Conservation (phyloP, 2,888 invertebrate genomes). For the Azorinus chamasolen region DNA sequence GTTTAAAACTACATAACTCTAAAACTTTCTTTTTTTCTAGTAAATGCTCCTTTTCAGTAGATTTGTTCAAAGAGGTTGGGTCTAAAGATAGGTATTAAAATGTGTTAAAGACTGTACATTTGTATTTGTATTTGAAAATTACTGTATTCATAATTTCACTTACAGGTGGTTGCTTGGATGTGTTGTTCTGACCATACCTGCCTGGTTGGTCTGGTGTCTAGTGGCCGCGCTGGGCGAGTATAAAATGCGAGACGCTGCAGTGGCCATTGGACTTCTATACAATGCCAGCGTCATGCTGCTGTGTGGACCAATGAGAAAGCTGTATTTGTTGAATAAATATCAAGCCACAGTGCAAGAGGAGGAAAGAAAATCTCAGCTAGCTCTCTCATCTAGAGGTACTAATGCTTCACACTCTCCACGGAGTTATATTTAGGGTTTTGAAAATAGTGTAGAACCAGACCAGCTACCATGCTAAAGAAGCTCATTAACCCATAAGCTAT, state of each 20-base stretch:
- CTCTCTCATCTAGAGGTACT: slow-evolving; percentile 53
- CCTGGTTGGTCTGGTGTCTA: slow-evolving; percentile 86
- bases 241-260: slow-evolving; percentile 84
- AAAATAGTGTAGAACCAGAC: too few species aligned
- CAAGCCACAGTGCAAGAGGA: slow-evolving; percentile 76
- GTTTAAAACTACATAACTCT: too few species aligned
- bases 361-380: slow-evolving; percentile 61
- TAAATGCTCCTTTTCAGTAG: too few species aligned
- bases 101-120: too few species aligned
- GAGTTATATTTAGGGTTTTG: too few species aligned
- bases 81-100: too few species aligned
- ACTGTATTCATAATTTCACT: too few species aligned
- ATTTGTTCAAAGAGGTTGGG: too few species aligned
- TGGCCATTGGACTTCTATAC: slow-evolving; percentile 85
- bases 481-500: too few species aligned
- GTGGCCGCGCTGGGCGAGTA: slow-evolving; percentile 82
- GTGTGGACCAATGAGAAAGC: slow-evolving; percentile 85
- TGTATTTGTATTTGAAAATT: too few species aligned
- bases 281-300: slow-evolving; percentile 86
- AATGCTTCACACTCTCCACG: not conserved
- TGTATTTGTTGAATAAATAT: slow-evolving; percentile 82
- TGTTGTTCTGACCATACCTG: slow-evolving; percentile 81
- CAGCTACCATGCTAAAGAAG: too few species aligned
- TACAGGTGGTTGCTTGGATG: slow-evolving; percentile 85
- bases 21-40: too few species aligned